Base-by-base conservation (phyloP, 2,888 invertebrate genomes). In the Nephrocerus scutellatus region DNA sequence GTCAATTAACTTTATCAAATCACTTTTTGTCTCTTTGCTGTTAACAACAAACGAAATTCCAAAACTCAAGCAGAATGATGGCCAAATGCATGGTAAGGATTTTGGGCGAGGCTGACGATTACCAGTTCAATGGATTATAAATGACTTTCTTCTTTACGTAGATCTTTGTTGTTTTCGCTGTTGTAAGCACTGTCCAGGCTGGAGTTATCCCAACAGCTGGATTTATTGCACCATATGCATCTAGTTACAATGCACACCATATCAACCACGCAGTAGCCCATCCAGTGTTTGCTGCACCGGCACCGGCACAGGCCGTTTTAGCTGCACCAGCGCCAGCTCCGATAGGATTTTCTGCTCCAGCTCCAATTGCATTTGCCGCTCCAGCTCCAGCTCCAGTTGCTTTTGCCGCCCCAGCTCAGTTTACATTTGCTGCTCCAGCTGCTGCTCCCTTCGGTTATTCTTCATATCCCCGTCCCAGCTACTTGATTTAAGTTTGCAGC, bases 191-290 rank as follows among this genome's bases (percentile, higher is more conserved):
- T 59, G 44, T 55, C 15, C 55, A 60, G 32, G 60, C 66, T 53
- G 64, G 67, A 1, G 77, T 80, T 3, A 80, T 81, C 65, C 31
- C 45, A 14, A 33, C 55, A 12, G 53, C 64, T 50, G 65, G 64
- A 20, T 54, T 63, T 21, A 72, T 83, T 4, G 79, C 83, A 1
- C 83, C 84, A 4, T 83, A 82, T 52, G 84, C 84, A 36, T 77
- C 75, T 51, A 82, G 82, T 10, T 85, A 82, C 68, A 82, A 82
- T 43, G 82, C 83, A 0, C 84, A 83, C 53, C 72, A 79, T 14
- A 73, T 84, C 39, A 82, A 84, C 68, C 84, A 84, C 53, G 84
- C 84, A 1, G 74, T 83, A 4, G 82, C 83, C 16, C 72, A 80
- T 8, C 84, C 84, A 1, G 59, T 63, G 4, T 54, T 57, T 30